These are phyloP conservation scores for Matsumurasca onukii DNA, from an alignment of 1,140 invertebrate genomes.

Conservation along the genomic window DNA sequence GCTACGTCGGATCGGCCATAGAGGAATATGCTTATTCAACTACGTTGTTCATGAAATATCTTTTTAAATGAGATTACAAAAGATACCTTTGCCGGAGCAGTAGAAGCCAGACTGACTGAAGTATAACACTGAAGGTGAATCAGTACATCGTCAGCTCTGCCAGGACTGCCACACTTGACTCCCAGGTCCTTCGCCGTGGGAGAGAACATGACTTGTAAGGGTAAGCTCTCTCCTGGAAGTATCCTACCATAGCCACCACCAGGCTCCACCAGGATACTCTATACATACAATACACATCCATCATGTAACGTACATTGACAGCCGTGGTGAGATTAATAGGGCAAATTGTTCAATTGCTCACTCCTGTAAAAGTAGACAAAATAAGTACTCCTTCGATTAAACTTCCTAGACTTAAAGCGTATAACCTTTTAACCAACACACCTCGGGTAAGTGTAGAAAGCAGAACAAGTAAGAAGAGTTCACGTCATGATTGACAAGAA, in stretches of 20 bases:
- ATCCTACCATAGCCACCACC: conserved; percentile 24
- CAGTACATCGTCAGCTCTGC: background rate
- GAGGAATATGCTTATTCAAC: background rate
- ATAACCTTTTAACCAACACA: too few relatives aligned
- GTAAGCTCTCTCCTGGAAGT: conserved; percentile 21
- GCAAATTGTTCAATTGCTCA: too few relatives aligned
- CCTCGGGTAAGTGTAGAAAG: background rate
- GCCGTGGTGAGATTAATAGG: too few relatives aligned
- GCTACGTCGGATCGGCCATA: too few relatives aligned
- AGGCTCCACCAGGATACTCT: conserved; percentile 35
- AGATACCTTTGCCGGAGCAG: background rate
- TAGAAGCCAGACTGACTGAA: background rate
- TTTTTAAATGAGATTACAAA: background rate
- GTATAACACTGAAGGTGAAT: background rate
- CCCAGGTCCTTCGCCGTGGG: conserved; percentile 19
- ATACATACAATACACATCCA: too few relatives aligned
- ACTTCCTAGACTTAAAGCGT: too few relatives aligned
- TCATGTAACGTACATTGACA: too few relatives aligned
- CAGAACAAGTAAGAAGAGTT: background rate
- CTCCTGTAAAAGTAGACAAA: too few relatives aligned
- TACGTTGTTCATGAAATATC: background rate
- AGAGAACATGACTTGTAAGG: conserved; percentile 26
- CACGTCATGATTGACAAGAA: conserved; percentile 26
- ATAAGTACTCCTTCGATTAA: too few relatives aligned
- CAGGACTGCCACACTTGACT: background rate